phyloP scores from a whole-genome alignment of 2,888 invertebrate genomes.

The Thera obeliscata region DNA sequence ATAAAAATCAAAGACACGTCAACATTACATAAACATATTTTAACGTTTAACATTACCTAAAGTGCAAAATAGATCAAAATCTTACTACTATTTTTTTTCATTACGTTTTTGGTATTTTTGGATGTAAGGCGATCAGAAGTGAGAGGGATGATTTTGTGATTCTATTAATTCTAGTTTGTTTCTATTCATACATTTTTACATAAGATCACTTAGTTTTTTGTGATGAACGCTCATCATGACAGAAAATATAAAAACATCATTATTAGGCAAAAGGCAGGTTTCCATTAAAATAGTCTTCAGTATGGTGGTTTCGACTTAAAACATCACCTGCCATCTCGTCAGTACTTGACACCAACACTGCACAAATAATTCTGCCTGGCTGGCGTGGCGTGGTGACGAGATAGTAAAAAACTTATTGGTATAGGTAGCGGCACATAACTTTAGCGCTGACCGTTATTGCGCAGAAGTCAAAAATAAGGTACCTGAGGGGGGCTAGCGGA shows the following conservation, averaged over 20 bases:
- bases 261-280: neutral
- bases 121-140: neutral
- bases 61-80: constrained; percentile 12
- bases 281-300: neutral
- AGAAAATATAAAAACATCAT: too few species aligned
- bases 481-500: too few species aligned
- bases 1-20: constrained; percentile 66
- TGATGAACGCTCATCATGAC: too few species aligned
- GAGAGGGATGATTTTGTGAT: constrained; percentile 1
- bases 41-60: constrained; percentile 49
- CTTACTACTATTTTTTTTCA: constrained; percentile 3
- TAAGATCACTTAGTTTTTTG: neutral
- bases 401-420: too few species aligned
- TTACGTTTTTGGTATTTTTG: constrained; percentile 5
- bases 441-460: too few species aligned
- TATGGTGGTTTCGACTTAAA: too few species aligned
- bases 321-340: too few species aligned
- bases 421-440: too few species aligned
- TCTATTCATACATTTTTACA: neutral
- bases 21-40: constrained; percentile 45
- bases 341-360: too few species aligned
- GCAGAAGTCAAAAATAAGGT: too few species aligned
- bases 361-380: too few species aligned
- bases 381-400: too few species aligned
- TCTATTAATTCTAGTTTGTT: constrained; percentile 5